Percentiles rank a stretch among this genome's conserved stretches.
phyloP scores from a whole-genome alignment of 2,888 invertebrate genomes.

The Oxyscelio sp. region DNA sequence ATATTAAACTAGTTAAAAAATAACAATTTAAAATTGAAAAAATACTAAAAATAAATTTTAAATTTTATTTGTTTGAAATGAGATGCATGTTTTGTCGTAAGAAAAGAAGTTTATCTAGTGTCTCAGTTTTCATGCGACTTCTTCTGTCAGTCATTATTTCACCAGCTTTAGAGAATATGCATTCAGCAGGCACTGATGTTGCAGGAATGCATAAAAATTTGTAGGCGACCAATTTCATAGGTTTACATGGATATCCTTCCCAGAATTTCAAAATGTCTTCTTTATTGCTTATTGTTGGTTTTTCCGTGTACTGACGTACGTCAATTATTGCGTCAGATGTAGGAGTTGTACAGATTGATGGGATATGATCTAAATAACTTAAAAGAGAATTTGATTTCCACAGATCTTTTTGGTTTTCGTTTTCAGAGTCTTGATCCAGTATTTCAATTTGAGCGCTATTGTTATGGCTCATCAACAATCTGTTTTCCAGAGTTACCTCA shows the following conservation, averaged over 20 bases:
- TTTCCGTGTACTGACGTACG: conserved; percentile 14
- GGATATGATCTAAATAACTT: conserved; percentile 2
- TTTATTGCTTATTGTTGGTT: conserved; percentile 9
- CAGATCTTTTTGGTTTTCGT: not conserved
- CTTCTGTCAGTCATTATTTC: conserved; percentile 27
- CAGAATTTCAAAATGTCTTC: conserved; percentile 2
- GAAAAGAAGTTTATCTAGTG: conserved; percentile 5
- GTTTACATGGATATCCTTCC: conserved; percentile 16
- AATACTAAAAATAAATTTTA: no score
- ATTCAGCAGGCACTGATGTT: conserved; percentile 28
- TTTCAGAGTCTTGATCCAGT: no score
- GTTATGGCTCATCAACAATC: no score
- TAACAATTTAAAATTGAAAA: no score
- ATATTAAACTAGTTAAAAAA: no score
- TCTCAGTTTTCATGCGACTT: conserved; percentile 7
- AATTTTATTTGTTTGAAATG: no score
- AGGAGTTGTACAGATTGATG: conserved; percentile 16
- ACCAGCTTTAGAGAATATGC: conserved; percentile 38
- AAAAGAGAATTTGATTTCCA: conserved; percentile 13
- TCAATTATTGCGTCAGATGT: conserved; percentile 21
- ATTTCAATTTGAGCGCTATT: no score
- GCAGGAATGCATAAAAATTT: conserved; percentile 29
- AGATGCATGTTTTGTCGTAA: conserved; percentile 11
- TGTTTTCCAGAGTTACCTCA: not conserved
- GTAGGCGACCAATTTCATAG: conserved; percentile 3